Conservation (phyloP, 2,888 invertebrate genomes). For the Eupithecia dodoneata region DNA sequence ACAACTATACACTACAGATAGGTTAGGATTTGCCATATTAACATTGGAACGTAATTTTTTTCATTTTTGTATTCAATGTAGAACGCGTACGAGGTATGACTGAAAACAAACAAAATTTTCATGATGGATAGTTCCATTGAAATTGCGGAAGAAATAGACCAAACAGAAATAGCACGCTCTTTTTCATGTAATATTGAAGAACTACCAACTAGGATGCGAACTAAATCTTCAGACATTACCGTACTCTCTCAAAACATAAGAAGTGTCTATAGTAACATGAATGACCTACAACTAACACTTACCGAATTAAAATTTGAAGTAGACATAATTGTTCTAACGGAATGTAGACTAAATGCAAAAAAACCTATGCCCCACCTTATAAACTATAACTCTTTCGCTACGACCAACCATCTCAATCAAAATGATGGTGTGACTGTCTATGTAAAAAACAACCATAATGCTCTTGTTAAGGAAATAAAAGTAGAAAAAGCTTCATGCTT, state of each 20-base stretch:
- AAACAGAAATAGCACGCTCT: conserved; percentile 7
- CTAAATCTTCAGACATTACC: conserved; percentile 6
- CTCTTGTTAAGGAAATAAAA: too few relatives aligned
- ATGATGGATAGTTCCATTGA: conserved; percentile 9
- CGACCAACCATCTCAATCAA: conserved; percentile 27
- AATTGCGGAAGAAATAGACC: conserved; percentile 4
- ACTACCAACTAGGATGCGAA: background rate
- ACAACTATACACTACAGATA: background rate
- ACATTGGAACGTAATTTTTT: background rate
- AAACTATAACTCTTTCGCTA: conserved; percentile 31
- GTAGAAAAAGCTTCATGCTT: too few relatives aligned
- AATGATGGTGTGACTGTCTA: background rate
- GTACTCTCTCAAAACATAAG: conserved; percentile 27
- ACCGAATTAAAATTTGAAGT: conserved; percentile 18
- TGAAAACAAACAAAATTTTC: background rate
- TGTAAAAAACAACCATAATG: too few relatives aligned
- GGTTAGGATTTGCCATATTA: background rate
- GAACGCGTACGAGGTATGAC: background rate
- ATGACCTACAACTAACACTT: conserved; percentile 24
- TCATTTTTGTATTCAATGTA: background rate
- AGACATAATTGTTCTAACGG: conserved; percentile 32
- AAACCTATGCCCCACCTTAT: conserved; percentile 26
- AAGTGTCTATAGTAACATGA: background rate
- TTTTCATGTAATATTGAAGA: conserved; percentile 9
- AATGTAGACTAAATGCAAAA: conserved; percentile 28